Conservation (phyloP, 1,140 invertebrate species). For the Drosophila kepulauana region DNA sequence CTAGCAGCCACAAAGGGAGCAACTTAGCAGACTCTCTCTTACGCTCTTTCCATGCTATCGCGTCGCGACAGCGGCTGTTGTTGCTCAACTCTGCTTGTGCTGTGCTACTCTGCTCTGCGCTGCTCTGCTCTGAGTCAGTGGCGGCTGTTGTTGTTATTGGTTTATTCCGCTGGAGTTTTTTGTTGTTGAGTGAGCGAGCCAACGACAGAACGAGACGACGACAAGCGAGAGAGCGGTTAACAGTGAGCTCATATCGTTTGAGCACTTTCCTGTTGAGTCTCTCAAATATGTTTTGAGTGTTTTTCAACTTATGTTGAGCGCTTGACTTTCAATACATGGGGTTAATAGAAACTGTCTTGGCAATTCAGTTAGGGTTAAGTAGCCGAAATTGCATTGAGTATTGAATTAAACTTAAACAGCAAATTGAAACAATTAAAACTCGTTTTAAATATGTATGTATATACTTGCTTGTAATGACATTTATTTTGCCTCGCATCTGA, state of each 20-base stretch:
- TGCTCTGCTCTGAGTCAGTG: constrained; percentile 34
- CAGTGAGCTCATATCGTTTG: constrained; percentile 1
- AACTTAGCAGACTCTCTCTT: constrained; percentile 22
- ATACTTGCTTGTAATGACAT: not conserved
- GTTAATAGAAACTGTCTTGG: constrained; percentile 11
- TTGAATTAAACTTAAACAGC: not conserved
- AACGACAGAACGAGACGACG: constrained; percentile 1
- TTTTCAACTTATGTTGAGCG: not conserved
- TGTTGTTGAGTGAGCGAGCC: constrained; percentile 7
- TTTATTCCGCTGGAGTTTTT: constrained; percentile 59
- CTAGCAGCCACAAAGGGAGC: constrained; percentile 17
- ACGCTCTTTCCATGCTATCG: constrained; percentile 12
- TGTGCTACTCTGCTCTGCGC: not conserved
- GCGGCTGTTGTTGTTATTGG: constrained; percentile 60
- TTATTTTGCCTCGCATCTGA: not conserved
- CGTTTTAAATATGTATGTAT: not conserved
- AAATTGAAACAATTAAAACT: not conserved
- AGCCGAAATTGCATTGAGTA: not conserved
- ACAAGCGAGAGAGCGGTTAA: not conserved
- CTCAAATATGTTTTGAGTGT: constrained; percentile 4
- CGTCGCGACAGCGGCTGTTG: not conserved
- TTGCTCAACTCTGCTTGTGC: not conserved
- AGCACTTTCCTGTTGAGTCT: not conserved
- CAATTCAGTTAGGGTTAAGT: constrained; percentile 20
- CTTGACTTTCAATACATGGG: not conserved